Conservation (phyloP, 2,888 invertebrate species). For the Catocala sponsa region DNA sequence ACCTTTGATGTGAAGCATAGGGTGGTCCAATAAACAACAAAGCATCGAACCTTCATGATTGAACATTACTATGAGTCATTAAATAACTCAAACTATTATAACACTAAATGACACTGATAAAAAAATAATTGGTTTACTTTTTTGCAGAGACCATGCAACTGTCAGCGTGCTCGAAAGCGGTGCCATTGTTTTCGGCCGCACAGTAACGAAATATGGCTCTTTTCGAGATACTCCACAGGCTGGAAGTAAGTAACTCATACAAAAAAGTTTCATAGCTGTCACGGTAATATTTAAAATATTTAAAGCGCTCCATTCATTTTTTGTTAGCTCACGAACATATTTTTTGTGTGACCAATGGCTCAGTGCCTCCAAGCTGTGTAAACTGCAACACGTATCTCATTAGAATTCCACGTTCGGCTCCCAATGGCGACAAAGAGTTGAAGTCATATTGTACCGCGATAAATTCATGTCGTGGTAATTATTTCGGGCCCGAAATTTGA, state of each 20-base stretch:
- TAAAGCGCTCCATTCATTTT: slow-evolving; percentile 62
- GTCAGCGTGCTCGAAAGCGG: slow-evolving; percentile 95
- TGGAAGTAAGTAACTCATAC: slow-evolving; percentile 91
- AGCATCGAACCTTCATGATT: background rate
- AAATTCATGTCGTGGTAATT: slow-evolving; percentile 72
- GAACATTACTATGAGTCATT: slow-evolving; percentile 13
- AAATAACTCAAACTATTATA: background rate
- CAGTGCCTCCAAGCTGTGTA: slow-evolving; percentile 64
- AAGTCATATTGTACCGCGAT: slow-evolving; percentile 60
- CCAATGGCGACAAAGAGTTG: slow-evolving; percentile 63
- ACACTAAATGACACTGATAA: background rate
- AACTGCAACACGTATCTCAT: slow-evolving; percentile 75
- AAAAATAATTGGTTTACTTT: slow-evolving; percentile 37
- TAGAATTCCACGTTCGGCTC: slow-evolving; percentile 55
- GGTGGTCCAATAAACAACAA: slow-evolving; percentile 8
- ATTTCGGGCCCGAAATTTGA: slow-evolving; percentile 74
- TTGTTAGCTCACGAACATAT: slow-evolving; percentile 54
- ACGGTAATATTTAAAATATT: slow-evolving; percentile 52
- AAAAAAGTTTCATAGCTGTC: slow-evolving; percentile 23
- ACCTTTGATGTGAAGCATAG: background rate
- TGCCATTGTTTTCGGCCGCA: slow-evolving; percentile 97
- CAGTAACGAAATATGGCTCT: slow-evolving; percentile 98
- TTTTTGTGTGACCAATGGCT: slow-evolving; percentile 56
- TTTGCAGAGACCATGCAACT: slow-evolving; percentile 96
- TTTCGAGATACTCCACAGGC: slow-evolving; percentile 98